A percentile compares a stretch with the other conserved stretches of the same genome.
Evolutionary conservation across 1,140 invertebrate species (phyloP).

Genomic region (Mactra quadrangularis): DNA sequence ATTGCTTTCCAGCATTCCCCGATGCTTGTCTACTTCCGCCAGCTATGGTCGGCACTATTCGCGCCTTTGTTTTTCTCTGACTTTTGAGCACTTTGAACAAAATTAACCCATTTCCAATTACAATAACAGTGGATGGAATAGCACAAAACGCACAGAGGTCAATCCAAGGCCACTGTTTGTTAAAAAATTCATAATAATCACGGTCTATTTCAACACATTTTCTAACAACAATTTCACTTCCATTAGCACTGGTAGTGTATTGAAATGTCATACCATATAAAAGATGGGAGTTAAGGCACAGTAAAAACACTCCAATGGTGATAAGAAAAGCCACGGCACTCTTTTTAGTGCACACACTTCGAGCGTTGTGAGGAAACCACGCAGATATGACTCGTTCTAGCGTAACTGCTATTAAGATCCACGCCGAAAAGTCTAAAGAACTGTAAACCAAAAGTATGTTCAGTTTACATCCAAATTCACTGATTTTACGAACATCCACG

Average conservation of each 20-base stretch:
- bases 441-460: conserved; percentile 65
- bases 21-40: not conserved
- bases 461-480: conserved; percentile 62
- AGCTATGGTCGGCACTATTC: not conserved
- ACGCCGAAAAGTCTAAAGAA: conserved; percentile 62
- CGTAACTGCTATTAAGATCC: conserved; percentile 71
- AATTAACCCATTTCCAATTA: conserved; percentile 44
- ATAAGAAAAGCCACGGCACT: not conserved
- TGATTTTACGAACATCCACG: conserved; percentile 60
- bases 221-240: not conserved
- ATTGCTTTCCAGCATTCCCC: conserved; percentile 7
- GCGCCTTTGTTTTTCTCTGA: conserved; percentile 21
- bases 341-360: conserved; percentile 46
- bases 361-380: conserved; percentile 66
- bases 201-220: conserved; percentile 17
- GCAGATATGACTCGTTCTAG: conserved; percentile 68
- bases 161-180: conserved; percentile 52
- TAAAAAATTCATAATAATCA: conserved; percentile 26
- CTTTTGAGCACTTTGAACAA: conserved; percentile 36
- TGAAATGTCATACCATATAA: conserved; percentile 34
- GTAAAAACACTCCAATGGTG: not conserved
- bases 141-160: conserved; percentile 43
- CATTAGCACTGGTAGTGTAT: not conserved
- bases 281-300: conserved; percentile 46
- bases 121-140: conserved; percentile 28